Percentiles rank a stretch among this genome's conserved stretches.
These are phyloP conservation scores for Ctenosaura bakeri DNA, from an alignment of 2,797 vertebrate species.

Conservation along the genomic window DNA sequence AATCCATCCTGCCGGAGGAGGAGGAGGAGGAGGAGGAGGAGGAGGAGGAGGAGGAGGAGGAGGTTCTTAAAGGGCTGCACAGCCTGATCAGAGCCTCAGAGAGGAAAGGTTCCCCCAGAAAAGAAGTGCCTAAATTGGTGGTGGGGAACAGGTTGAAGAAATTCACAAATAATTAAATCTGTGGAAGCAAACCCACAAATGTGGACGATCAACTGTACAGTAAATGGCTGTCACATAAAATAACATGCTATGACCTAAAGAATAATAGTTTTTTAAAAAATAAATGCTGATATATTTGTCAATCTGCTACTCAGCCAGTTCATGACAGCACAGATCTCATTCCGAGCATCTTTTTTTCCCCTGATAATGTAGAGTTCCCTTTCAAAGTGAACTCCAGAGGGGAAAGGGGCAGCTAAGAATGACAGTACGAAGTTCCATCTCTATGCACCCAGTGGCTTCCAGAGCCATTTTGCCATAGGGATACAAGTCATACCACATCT, in stretches of 20 bases:
- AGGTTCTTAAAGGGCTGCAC: too few species aligned
- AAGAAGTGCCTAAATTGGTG: too few species aligned
- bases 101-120: too few species aligned
- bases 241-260: constrained; percentile 60
- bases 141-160: too few species aligned
- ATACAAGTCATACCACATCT: constrained; percentile 27
- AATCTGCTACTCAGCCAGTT: constrained; percentile 56
- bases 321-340: constrained; percentile 39
- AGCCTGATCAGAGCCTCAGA: too few species aligned
- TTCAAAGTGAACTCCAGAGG: constrained; percentile 51
- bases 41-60: too few species aligned
- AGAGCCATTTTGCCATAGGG: constrained; percentile 37
- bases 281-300: constrained; percentile 54
- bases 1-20: too few species aligned
- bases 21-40: too few species aligned
- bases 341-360: constrained; percentile 59
- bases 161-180: too few species aligned
- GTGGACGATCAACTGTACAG: background rate
- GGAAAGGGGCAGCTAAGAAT: constrained; percentile 46
- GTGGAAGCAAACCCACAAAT: too few species aligned
- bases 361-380: constrained; percentile 34
- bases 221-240: constrained; percentile 70
- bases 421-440: background rate
- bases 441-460: constrained; percentile 44
- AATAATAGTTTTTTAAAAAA: constrained; percentile 40